Base-by-base conservation (phyloP, 2,113 vertebrate genomes). In the Lucifuga dentata region DNA sequence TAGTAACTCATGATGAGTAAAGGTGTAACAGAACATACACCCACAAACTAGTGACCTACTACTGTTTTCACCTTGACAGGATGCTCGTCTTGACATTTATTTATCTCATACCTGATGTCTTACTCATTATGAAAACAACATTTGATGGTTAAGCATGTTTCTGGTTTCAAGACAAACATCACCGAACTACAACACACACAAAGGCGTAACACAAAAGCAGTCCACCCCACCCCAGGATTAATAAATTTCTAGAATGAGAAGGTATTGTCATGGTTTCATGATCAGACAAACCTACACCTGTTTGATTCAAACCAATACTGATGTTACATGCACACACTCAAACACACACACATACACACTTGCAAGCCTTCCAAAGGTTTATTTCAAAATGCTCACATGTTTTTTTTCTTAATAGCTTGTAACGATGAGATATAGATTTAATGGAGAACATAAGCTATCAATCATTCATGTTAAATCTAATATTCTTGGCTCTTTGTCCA, bases 21-120 rank as follows among this genome's bases (percentile, higher is more conserved):
- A 80, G 73, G 53, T 55, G 69, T 69, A 83, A 69, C 69, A 81
- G 61, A 65, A 41, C 52, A 71, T 68, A 58, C 61, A 16, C 64
- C 32, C 41, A 73, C 68, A 3, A n/a, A 56, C 41, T 48, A 39
- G 17, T 79, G 80, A 74, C 78, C 83, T 72, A 83, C 83, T 77
- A 84, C 72, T 63, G 78, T 75, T 88, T 81, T 81, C 68, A 85
- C 6, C 63, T 68, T 61, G 51, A 80, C 67, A 44, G 55, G 36
- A 77, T 68, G 60, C 71, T 73, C 26, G 56, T 36, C 62, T 19
- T 83, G 75, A 85, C 82, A 76, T 76, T 78, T 83, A 64, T 75
- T 36, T 60, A 74, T 76, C 62, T 58, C 1, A 4, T 68, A 62
- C 48, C 51, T 73, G 38, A 60, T 24, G 32, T 66, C 63, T 75